These are phyloP conservation scores for Henricia sp. DNA, from an alignment of 53 echinoderm and acorn worm genomes.

Conservation along the genomic window DNA sequence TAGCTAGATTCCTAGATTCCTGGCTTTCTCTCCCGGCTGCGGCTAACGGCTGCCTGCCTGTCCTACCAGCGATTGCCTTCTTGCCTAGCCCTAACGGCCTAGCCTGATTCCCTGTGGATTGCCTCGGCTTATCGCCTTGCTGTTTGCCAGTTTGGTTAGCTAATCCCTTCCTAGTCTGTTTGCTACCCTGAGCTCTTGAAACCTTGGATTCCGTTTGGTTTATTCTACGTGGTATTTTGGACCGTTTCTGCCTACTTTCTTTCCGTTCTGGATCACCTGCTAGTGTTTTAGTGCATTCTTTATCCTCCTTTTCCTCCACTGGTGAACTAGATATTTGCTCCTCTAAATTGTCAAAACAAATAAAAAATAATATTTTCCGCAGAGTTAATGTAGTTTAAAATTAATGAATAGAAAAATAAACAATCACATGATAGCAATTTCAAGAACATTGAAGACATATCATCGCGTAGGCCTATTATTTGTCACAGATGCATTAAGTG, in stretches of 20 bases:
- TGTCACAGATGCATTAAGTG: too few relatives aligned
- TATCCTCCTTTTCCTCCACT: conserved; percentile 22
- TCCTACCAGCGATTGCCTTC: background rate
- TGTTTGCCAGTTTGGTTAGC: background rate
- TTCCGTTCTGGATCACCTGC: background rate
- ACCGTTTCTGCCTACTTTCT: conserved; percentile 27
- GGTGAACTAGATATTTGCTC: conserved; percentile 9
- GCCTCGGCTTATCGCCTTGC: background rate
- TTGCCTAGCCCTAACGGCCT: too few relatives aligned
- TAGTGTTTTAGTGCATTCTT: background rate
- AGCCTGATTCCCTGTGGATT: background rate
- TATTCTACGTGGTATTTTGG: conserved; percentile 13
- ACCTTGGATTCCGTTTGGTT: background rate
- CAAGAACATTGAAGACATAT: too few relatives aligned
- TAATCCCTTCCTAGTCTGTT: conserved; percentile 4
- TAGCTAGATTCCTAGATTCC: conserved; percentile 15
- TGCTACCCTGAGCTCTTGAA: background rate
- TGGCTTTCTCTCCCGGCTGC: background rate
- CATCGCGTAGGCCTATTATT: too few relatives aligned
- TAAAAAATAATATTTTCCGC: too few relatives aligned
- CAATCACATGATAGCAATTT: too few relatives aligned
- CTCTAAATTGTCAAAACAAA: conserved; percentile 3
- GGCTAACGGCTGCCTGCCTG: conserved; percentile 5
- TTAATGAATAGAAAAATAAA: too few relatives aligned
- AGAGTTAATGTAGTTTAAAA: too few relatives aligned